phyloP scores from a whole-genome alignment of 2,797 vertebrate species.

The Trematomus bernacchii region DNA sequence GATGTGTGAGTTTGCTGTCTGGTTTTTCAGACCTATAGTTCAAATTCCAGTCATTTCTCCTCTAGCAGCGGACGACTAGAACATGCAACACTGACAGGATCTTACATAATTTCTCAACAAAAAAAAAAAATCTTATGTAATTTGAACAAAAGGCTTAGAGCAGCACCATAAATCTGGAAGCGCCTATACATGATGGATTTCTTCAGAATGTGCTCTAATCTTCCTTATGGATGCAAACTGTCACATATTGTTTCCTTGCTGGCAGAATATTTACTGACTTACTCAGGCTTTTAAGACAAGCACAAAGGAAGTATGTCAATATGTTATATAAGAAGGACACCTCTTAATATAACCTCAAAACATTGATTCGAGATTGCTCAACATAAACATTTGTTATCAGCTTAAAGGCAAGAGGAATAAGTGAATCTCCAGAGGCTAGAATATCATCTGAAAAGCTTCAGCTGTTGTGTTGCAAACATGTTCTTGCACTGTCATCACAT shows the following conservation, averaged over 20 bases:
- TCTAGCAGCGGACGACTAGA: slow-evolving; percentile 5
- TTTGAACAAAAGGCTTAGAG: slow-evolving; percentile 43
- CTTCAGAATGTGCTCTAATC: slow-evolving; percentile 19
- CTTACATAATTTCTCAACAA: slow-evolving; percentile 44
- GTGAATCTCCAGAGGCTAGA: neutral
- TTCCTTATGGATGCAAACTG: slow-evolving; percentile 13
- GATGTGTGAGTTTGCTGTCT: slow-evolving; percentile 16
- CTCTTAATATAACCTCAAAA: neutral
- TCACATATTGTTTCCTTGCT: neutral
- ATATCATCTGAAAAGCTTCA: slow-evolving; percentile 15
- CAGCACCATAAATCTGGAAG: slow-evolving; percentile 26
- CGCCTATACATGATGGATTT: neutral
- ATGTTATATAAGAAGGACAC: slow-evolving; percentile 4
- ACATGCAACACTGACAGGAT: slow-evolving; percentile 15
- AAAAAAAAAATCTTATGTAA: slow-evolving; percentile 50
- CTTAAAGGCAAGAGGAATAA: neutral
- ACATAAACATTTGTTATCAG: neutral
- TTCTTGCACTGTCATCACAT: slow-evolving; percentile 37
- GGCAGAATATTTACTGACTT: neutral
- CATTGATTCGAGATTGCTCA: neutral
- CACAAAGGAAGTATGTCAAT: slow-evolving; percentile 3
- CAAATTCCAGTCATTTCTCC: slow-evolving; percentile 13
- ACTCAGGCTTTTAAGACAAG: slow-evolving; percentile 6
- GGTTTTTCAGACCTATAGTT: slow-evolving; percentile 34
- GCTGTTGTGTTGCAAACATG: slow-evolving; percentile 32